Conservation (phyloP, 2,888 invertebrate species). For the Microplitis manilae region DNA sequence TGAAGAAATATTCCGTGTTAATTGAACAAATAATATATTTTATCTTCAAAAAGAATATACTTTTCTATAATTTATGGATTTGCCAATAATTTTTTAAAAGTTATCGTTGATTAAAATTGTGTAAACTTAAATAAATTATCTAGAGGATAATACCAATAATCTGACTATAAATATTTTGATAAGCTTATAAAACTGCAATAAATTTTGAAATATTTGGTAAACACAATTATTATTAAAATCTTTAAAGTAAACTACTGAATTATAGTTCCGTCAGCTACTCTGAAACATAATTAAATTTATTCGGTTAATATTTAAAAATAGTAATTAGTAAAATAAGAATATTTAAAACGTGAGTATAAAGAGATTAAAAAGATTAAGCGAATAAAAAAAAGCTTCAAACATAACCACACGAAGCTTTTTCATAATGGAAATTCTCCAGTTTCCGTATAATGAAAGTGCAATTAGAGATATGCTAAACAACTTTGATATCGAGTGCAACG, state of each 20-base stretch:
- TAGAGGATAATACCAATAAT: neutral
- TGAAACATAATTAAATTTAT: neutral
- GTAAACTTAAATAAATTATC: neutral
- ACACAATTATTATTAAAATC: neutral
- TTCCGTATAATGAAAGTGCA: constrained; percentile 61
- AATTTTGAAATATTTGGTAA: neutral
- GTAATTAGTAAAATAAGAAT: neutral
- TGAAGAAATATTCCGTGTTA: no score
- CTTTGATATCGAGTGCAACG: constrained; percentile 56
- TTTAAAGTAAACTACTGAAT: neutral
- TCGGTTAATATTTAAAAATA: no score
- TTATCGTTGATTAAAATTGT: neutral
- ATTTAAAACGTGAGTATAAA: neutral
- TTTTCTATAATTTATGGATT: no score
- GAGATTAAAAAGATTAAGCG: neutral
- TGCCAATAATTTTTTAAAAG: neutral
- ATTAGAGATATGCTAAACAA: constrained; percentile 67
- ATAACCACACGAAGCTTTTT: constrained; percentile 30
- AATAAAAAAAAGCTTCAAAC: neutral
- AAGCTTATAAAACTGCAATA: neutral
- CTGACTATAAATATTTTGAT: neutral
- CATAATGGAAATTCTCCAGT: constrained; percentile 58
- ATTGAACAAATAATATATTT: no score
- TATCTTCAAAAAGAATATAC: no score
- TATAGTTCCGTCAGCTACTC: neutral